Conservation (phyloP, 2,797 vertebrate genomes). For the Pteropus rufus region DNA sequence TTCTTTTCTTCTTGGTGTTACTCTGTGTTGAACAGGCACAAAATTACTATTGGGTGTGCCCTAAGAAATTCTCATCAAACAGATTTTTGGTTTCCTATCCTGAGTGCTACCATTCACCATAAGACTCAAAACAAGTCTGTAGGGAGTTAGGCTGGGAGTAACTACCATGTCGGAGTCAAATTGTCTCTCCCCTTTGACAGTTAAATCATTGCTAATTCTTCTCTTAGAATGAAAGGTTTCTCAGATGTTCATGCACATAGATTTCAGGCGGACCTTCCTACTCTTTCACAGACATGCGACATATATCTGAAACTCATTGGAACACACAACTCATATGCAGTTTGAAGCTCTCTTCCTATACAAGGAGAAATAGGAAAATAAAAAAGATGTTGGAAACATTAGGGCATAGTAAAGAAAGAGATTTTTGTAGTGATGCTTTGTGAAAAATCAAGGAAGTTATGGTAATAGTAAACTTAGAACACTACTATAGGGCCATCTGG, state of each 20-base stretch:
- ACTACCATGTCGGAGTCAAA: background rate
- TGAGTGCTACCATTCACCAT: background rate
- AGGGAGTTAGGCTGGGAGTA: background rate
- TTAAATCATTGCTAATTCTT: background rate
- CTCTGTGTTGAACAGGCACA: background rate
- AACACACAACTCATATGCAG: background rate
- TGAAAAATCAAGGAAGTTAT: background rate
- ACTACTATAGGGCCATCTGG: background rate
- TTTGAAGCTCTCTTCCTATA: background rate
- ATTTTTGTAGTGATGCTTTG: background rate
- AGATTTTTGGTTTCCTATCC: background rate
- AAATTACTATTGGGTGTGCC: background rate
- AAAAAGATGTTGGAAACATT: background rate
- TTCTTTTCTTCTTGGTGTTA: background rate
- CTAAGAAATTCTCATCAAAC: background rate
- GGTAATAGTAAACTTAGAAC: background rate
- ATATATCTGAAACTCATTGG: background rate
- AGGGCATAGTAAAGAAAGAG: background rate
- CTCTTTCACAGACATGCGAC: background rate
- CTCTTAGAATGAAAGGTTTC: background rate
- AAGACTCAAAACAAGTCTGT: background rate
- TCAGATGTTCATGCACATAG: background rate
- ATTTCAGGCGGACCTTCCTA: background rate
- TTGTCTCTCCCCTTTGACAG: background rate
- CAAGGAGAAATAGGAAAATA: background rate